Evolutionary conservation across 1,140 invertebrate species (phyloP).

Genomic region (Pseudomyrmex flavicornis): DNA sequence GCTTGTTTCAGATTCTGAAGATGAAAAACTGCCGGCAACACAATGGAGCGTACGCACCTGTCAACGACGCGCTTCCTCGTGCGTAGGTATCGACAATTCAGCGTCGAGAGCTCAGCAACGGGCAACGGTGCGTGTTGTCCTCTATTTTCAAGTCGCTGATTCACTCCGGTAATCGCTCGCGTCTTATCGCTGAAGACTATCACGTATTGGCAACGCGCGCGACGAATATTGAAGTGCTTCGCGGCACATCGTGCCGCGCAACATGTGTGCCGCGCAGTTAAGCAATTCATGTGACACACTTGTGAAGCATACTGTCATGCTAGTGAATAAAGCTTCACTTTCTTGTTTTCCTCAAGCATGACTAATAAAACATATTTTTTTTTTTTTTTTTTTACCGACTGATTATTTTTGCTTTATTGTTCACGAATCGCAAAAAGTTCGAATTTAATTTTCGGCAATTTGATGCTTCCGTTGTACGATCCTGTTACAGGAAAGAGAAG

Average conservation of each 20-base stretch:
- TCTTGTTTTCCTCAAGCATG: neutral
- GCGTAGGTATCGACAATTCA: constrained; percentile 6
- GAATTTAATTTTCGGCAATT: neutral
- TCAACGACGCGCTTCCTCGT: constrained; percentile 14
- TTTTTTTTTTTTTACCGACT: too few relatives aligned
- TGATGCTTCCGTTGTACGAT: too few relatives aligned
- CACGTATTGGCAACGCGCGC: constrained; percentile 54
- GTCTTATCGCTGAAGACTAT: constrained; percentile 63
- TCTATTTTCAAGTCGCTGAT: constrained; percentile 62
- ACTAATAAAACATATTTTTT: too few relatives aligned
- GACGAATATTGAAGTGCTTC: constrained; percentile 54
- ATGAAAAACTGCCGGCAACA: neutral
- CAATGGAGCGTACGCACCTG: constrained; percentile 24
- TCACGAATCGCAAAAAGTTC: too few relatives aligned
- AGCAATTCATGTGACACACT: constrained; percentile 16
- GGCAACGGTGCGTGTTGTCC: constrained; percentile 27
- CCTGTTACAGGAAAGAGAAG: neutral
- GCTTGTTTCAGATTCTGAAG: constrained; percentile 13
- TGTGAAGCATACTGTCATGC: constrained; percentile 5
- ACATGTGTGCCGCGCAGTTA: neutral
- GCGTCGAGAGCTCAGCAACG: neutral
- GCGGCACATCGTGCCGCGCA: too few relatives aligned
- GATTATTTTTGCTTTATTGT: too few relatives aligned
- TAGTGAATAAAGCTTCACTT: neutral
- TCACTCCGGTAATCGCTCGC: constrained; percentile 62